Percentiles rank a stretch among this genome's conserved stretches.
Evolutionary conservation across 1,140 invertebrate species (phyloP).

Genomic region (Maconellicoccus hirsutus): DNA sequence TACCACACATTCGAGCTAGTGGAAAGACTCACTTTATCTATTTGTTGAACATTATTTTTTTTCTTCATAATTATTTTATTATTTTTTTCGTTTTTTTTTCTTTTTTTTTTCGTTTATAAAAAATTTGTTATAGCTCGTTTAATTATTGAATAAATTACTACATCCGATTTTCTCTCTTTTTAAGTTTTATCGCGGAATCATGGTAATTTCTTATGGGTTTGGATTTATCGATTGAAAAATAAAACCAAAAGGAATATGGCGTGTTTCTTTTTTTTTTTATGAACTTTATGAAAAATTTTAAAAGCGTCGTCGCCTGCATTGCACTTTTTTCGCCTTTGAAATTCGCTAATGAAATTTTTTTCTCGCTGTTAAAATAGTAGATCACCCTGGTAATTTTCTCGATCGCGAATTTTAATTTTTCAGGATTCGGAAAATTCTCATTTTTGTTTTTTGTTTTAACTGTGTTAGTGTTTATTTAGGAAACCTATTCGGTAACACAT

Average conservation of each 20-base stretch:
- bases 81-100: slow-evolving; percentile 15
- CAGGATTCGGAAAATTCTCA: not conserved
- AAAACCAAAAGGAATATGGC: not conserved
- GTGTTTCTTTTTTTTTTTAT: not conserved
- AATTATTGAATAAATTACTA: slow-evolving; percentile 18
- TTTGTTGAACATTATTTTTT: slow-evolving; percentile 22
- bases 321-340: slow-evolving; percentile 19
- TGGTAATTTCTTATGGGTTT: not conserved
- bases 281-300: not conserved
- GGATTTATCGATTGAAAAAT: not conserved
- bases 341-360: not conserved
- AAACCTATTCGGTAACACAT: slow-evolving; percentile 19
- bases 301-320: slow-evolving; percentile 17
- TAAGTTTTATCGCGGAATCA: slow-evolving; percentile 6
- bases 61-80: slow-evolving; percentile 15
- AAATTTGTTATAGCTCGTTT: slow-evolving; percentile 22
- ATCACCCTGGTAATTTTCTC: not conserved
- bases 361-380: not conserved
- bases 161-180: slow-evolving; percentile 12
- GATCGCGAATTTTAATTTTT: not conserved
- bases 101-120: slow-evolving; percentile 4
- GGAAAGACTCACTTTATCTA: slow-evolving; percentile 22
- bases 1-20: slow-evolving; percentile 22
- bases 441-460: slow-evolving; percentile 14
- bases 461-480: slow-evolving; percentile 20